Evolutionary conservation across 2,797 vertebrate species (phyloP), one percentile per base, ranked within the genome.

Genomic region (Arnoldichthys spilopterus): DNA sequence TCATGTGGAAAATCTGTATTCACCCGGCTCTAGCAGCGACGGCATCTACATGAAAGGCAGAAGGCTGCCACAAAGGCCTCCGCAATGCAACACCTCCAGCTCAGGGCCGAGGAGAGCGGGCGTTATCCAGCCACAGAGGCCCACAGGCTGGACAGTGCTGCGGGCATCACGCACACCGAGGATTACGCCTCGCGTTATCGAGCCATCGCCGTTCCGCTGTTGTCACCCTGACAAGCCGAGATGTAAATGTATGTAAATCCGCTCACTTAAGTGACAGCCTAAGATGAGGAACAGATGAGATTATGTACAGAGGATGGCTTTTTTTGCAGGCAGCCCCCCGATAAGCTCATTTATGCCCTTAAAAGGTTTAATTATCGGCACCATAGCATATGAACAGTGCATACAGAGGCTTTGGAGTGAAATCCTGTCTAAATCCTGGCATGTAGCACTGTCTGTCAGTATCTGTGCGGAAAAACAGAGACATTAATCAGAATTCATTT

Each of bases 161-260:
- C 68, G 72, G 49, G 67, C 61, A 40, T 58, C 58, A 24, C n/a
- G 45, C 16, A 22, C 7, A 16, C 22, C 56, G 22, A 53, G 83
- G 76, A 84, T 86, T 84, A 77, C 28, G 54, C 64, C 34, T 58
- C 47, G 45, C 58, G 58, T 81, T 82, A 85, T 82, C 83, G 61
- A 63, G 71, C 67, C 68, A 45, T 80, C 68, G 58, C 75, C 66
- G 70, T 83, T 73, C 63, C 7, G 24, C 40, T 49, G 53, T 72
- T 82, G 81, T 80, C 87, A 75, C 40, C 20, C 74, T 61, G 80
- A 85, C 63, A 68, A 77, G 77, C 49, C 18, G 67, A 43, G 79
- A 85, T 85, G 84, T 74, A 87, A 87, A 87, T 85, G 80, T 84
- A 85, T 86, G 85, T 81, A 88, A 87, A 89, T 84, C 84, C 72